Evolutionary conservation across 2,888 invertebrate genomes (phyloP).

Genomic region (Netelia melanura): DNA sequence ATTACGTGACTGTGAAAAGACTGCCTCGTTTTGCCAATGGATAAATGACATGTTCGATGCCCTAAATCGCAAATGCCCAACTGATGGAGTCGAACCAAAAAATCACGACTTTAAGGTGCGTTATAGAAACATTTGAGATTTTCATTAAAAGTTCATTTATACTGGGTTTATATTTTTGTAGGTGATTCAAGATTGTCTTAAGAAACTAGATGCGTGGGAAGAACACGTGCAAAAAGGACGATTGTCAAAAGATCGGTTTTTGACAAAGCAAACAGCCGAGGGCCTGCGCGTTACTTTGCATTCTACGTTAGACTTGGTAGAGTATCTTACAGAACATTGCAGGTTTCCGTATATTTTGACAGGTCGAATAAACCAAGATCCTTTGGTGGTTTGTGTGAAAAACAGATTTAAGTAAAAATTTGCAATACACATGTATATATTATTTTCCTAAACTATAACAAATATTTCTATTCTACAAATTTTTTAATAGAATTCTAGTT

Average conservation of each 20-base stretch:
- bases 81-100: conserved; percentile 43
- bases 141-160: conserved; percentile 17
- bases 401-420: neutral
- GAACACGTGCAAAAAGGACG: conserved; percentile 51
- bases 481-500: neutral
- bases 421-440: neutral
- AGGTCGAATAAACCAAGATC: conserved; percentile 71
- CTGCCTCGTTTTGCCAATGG: conserved; percentile 67
- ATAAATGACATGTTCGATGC: conserved; percentile 70
- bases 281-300: conserved; percentile 67
- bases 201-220: conserved; percentile 60
- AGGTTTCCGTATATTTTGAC: conserved; percentile 66
- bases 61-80: conserved; percentile 55
- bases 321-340: conserved; percentile 59
- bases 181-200: conserved; percentile 4
- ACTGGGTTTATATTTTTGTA: neutral
- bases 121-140: conserved; percentile 17
- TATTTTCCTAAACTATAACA: conserved; percentile 62
- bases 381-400: conserved; percentile 63
- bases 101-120: conserved; percentile 45
- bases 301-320: conserved; percentile 67
- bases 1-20: conserved; percentile 54
- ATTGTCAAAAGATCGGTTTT: conserved; percentile 59
- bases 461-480: conserved; percentile 16
- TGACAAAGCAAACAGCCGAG: conserved; percentile 69